Conservation (phyloP, 2,113 vertebrate species). For the Oryzias celebensis region DNA sequence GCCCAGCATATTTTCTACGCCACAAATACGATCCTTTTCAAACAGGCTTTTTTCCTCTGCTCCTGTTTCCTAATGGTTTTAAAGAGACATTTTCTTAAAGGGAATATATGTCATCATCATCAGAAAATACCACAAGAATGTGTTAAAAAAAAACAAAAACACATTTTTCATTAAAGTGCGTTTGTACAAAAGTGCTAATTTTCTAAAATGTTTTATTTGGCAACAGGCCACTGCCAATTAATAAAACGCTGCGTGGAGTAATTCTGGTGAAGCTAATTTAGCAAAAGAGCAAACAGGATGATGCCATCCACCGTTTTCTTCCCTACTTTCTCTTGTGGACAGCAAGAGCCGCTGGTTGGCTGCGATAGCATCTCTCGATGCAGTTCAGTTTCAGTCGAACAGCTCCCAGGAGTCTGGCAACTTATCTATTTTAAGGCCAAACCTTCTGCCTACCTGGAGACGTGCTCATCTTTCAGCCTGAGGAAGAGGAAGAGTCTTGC, state of each 20-base stretch:
- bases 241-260: slow-evolving; percentile 31
- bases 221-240: slow-evolving; percentile 4
- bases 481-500: slow-evolving; percentile 11
- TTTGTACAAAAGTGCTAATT: no score
- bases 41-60: no score
- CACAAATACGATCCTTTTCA: no score
- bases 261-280: slow-evolving; percentile 21
- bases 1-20: no score
- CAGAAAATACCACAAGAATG: no score
- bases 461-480: slow-evolving; percentile 43
- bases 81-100: no score
- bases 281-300: slow-evolving; percentile 55
- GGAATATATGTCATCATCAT: no score
- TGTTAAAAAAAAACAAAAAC: no score
- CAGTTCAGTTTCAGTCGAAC: slow-evolving; percentile 29
- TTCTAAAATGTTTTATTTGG: background rate
- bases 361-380: slow-evolving; percentile 57
- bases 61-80: no score
- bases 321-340: slow-evolving; percentile 45
- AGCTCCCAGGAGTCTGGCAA: slow-evolving; percentile 28
- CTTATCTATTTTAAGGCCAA: slow-evolving; percentile 52
- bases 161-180: no score
- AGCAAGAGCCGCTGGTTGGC: slow-evolving; percentile 21
- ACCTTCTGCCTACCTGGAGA: slow-evolving; percentile 59
- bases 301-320: slow-evolving; percentile 48